Evolutionary conservation across 2,888 invertebrate species (phyloP).

Genomic region (Malacosoma neustria): DNA sequence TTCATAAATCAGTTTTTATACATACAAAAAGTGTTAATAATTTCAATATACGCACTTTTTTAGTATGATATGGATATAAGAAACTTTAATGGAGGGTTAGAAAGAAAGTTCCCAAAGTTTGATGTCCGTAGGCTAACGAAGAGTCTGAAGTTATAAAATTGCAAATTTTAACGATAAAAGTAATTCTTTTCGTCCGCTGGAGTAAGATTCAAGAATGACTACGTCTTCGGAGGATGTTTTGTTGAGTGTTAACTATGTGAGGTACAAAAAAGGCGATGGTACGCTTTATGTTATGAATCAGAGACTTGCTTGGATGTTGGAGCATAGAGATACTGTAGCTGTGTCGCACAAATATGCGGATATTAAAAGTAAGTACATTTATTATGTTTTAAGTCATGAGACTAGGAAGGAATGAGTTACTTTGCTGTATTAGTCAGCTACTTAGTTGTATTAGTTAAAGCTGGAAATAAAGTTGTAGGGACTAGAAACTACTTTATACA

Average conservation of each 20-base stretch:
- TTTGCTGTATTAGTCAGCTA: no score
- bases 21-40: slow-evolving; percentile 18
- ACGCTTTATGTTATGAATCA: slow-evolving; percentile 96
- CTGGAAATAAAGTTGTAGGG: no score
- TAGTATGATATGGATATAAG: background rate
- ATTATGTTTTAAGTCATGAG: background rate
- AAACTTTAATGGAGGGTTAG: background rate
- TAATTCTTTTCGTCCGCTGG: background rate
- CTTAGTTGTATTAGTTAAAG: no score
- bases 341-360: slow-evolving; percentile 96
- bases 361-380: slow-evolving; percentile 86
- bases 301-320: slow-evolving; percentile 96
- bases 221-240: slow-evolving; percentile 96
- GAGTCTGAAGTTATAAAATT: background rate
- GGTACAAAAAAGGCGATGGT: slow-evolving; percentile 97
- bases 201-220: slow-evolving; percentile 73
- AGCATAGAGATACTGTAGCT: slow-evolving; percentile 92
- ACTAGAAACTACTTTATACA: no score
- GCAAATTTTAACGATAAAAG: background rate
- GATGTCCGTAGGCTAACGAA: background rate
- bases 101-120: background rate
- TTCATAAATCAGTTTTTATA: slow-evolving; percentile 35
- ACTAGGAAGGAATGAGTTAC: no score
- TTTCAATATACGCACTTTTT: slow-evolving; percentile 6
- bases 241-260: slow-evolving; percentile 92